A percentile compares a stretch with the other conserved stretches of the same genome.
These are phyloP conservation scores for Myotis findleyi DNA, from an alignment of 2,797 vertebrate species.

Conservation along the genomic window DNA sequence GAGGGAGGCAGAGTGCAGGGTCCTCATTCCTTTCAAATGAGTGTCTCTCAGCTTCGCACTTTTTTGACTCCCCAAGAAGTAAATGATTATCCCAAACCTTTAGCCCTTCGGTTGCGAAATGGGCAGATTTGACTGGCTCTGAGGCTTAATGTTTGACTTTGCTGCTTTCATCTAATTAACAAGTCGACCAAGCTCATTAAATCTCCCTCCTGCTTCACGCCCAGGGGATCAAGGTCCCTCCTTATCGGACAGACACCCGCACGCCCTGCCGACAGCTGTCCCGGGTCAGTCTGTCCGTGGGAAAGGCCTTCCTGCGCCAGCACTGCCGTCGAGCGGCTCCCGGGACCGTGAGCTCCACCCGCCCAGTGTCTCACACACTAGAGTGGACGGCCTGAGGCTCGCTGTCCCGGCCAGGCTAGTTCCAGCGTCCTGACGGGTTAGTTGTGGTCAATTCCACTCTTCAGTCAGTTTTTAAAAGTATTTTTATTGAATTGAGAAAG, in stretches of 20 bases:
- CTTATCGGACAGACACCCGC: not conserved
- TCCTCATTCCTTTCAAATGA: not conserved
- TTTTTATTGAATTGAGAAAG: no score
- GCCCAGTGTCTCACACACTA: no score
- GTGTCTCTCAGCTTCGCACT: not conserved
- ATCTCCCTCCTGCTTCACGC: not conserved
- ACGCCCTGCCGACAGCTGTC: rapidly evolving
- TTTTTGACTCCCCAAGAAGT: not conserved
- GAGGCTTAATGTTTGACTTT: slow-evolving; percentile 75
- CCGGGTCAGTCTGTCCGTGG: not conserved
- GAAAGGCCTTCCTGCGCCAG: no score
- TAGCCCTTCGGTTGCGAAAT: not conserved
- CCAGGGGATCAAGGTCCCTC: not conserved
- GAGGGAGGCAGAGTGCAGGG: not conserved
- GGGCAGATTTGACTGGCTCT: not conserved
- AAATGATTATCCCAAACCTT: slow-evolving; percentile 69
- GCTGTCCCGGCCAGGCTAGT: not conserved
- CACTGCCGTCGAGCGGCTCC: no score
- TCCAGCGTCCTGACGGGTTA: not conserved
- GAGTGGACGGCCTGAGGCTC: not conserved
- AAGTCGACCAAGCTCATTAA: not conserved
- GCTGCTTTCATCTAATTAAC: slow-evolving; percentile 49
- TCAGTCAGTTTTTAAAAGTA: no score
- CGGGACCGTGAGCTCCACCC: rapidly evolving
- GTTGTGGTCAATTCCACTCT: not conserved